Evolutionary conservation across 2,888 invertebrate genomes (phyloP), one percentile per base, ranked within the genome.

Genomic region (Crossocerus cetratus): DNA sequence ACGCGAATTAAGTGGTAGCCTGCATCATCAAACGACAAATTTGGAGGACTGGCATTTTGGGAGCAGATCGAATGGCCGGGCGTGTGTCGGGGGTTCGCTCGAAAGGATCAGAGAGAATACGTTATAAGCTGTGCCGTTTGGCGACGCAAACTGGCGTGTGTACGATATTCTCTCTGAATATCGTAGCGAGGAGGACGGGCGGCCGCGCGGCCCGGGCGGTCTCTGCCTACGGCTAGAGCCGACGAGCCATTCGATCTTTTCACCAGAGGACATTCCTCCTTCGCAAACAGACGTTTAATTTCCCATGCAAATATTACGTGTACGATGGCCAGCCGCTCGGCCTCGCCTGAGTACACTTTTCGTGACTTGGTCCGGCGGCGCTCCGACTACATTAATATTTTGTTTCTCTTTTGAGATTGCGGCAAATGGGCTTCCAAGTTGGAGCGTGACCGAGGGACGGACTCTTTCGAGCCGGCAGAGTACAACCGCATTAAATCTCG

Each of bases 271-370:
- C 86, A 83, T 85, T 85, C 81, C 82, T 78, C 74, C 84, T 88
- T 83, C 83, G 88, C 88, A 89, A 89, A 90, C 88, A 89, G 84
- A 85, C 87, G 85, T 88, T 89, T 90, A 90, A 90, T 90, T 90
- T 88, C 86, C 85, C 85, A 87, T 88, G 87, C 87, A 90, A 90
- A 90, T 88, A 90, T 86, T 81, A 83, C 80, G 81, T 83, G 82
- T 55, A 64, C 70, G 58, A 67, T 73, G 71, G 14, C 49, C 72
- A 69, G 14, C 49, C 70, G 76, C 71, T 74, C 75, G 78, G 45
- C 68, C 54, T 66, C 74, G 67, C 55, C 63, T 60, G 67, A 42
- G 67, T 70, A 72, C 63, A 68, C 67, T 75, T 63, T 80, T 69
- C 72, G 67, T 58, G 72, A 80, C 80, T 80, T 70, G 69, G 70